phyloP scores from a whole-genome alignment of 2,888 invertebrate species.

The Pogonocherus hispidulus region DNA sequence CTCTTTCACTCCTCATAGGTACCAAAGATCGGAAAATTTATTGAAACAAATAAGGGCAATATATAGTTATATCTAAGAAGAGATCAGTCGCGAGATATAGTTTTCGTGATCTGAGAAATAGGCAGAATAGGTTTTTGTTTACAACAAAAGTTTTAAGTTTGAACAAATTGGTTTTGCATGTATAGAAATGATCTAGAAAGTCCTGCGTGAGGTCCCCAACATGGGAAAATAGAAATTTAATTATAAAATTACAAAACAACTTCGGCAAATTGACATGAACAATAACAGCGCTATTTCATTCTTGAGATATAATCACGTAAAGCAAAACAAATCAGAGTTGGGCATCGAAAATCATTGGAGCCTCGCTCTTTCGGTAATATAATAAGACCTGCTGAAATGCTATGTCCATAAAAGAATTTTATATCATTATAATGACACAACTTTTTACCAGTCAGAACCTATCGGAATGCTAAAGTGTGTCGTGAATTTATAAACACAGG shows the following conservation, averaged over 20 bases:
- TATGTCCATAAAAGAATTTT: slow-evolving; percentile 64
- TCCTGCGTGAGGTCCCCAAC: slow-evolving; percentile 7
- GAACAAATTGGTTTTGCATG: no score
- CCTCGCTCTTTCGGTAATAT: slow-evolving; percentile 50
- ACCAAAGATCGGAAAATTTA: no score
- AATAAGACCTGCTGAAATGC: slow-evolving; percentile 60
- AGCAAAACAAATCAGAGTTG: slow-evolving; percentile 59
- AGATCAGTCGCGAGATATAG: no score
- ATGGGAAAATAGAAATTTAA: slow-evolving; percentile 20
- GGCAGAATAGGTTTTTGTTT: no score
- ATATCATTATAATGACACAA: slow-evolving; percentile 64
- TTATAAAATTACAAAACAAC: slow-evolving; percentile 20
- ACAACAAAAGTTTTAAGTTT: no score
- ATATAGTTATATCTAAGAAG: no score
- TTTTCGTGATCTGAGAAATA: no score
- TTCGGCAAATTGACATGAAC: slow-evolving; percentile 15
- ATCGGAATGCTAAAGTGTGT: slow-evolving; percentile 61
- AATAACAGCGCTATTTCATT: slow-evolving; percentile 22
- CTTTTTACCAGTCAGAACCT: slow-evolving; percentile 61
- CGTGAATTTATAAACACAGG: slow-evolving; percentile 62
- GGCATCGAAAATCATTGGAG: slow-evolving; percentile 54
- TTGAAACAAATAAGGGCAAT: no score
- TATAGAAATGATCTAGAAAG: neutral
- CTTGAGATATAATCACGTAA: slow-evolving; percentile 55
- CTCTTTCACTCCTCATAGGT: no score